Conservation (phyloP, 1,140 invertebrate genomes). For the Argopecten irradians region DNA sequence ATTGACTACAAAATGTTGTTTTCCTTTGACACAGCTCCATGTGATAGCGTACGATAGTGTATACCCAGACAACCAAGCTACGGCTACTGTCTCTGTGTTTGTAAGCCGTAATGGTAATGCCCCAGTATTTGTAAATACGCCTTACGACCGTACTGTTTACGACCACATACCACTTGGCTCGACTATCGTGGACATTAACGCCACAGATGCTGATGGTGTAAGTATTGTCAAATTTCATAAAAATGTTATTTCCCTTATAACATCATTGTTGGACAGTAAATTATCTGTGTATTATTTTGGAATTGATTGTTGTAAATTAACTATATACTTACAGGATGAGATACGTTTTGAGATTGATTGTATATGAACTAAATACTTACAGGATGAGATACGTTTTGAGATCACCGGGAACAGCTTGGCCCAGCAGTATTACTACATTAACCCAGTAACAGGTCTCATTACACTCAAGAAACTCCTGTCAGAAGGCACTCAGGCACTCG, state of each 20-base stretch:
- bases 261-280: neutral
- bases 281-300: too few relatives aligned
- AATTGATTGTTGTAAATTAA: neutral
- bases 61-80: constrained; percentile 63
- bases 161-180: constrained; percentile 56
- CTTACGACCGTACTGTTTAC: constrained; percentile 85
- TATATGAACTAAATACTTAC: too few relatives aligned
- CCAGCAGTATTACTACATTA: constrained; percentile 57
- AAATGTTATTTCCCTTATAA: neutral
- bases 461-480: constrained; percentile 54
- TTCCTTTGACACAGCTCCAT: constrained; percentile 55
- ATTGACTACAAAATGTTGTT: neutral
- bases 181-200: constrained; percentile 58
- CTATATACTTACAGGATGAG: constrained; percentile 52
- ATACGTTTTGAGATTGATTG: constrained; percentile 53
- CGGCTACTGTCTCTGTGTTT: constrained; percentile 57
- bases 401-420: constrained; percentile 41
- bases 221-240: constrained; percentile 28
- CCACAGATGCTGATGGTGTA: constrained; percentile 72
- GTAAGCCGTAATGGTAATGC: constrained; percentile 87
- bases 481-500: constrained; percentile 40
- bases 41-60: constrained; percentile 68
- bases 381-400: constrained; percentile 50
- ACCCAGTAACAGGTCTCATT: constrained; percentile 57
- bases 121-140: constrained; percentile 87